Conservation (phyloP, 2,888 invertebrate genomes). For the Drosophila flavopinicola region DNA sequence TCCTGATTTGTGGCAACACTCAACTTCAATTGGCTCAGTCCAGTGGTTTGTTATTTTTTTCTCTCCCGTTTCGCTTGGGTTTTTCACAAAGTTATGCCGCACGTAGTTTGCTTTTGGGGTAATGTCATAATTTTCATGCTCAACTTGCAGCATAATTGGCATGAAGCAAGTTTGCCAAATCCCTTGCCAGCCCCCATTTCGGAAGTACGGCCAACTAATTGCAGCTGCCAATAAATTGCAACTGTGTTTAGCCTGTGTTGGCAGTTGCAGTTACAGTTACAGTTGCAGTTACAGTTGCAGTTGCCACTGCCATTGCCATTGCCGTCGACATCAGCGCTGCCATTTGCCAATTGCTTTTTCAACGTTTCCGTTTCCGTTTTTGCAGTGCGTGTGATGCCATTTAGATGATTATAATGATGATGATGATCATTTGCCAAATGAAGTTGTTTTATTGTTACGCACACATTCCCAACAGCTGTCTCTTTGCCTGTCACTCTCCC, state of each 20-base stretch:
- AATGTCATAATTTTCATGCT: conserved; percentile 40
- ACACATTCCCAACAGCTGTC: conserved; percentile 25
- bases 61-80: no score
- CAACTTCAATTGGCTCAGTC: not conserved
- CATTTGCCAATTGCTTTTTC: conserved; percentile 74
- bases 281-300: not conserved
- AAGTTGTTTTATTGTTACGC: conserved; percentile 49
- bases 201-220: conserved; percentile 61
- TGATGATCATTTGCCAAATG: conserved; percentile 36
- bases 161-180: conserved; percentile 39
- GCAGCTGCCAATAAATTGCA: conserved; percentile 61
- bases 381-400: conserved; percentile 45
- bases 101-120: conserved; percentile 10
- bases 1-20: conserved; percentile 3
- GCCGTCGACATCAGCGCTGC: conserved; percentile 16
- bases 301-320: not conserved
- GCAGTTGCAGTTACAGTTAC: no score
- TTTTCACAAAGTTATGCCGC: not conserved
- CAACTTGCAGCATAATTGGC: conserved; percentile 45
- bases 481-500: conserved; percentile 6
- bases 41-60: no score
- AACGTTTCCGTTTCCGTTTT: conserved; percentile 70
- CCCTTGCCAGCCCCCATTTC: conserved; percentile 21
- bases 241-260: conserved; percentile 42
- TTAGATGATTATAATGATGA: conserved; percentile 40